These are phyloP conservation scores for Nomada ferruginata DNA, from an alignment of 2,888 invertebrate genomes.

Conservation along the genomic window DNA sequence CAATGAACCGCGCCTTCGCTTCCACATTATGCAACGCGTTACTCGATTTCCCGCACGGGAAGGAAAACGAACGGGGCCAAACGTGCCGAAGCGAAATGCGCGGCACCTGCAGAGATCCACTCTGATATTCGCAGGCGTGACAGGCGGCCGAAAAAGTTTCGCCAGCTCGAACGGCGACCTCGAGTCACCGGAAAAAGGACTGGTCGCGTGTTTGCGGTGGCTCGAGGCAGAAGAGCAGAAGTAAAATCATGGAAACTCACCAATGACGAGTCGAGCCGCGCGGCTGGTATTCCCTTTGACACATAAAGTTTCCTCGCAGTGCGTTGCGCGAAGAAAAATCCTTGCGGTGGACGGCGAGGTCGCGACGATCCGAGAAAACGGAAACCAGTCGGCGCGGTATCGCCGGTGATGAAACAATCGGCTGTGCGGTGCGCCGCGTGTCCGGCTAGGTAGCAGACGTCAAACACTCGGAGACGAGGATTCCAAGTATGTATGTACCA, in stretches of 20 bases:
- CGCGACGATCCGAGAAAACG: not conserved
- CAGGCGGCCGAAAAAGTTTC: conserved; percentile 13
- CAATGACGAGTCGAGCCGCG: conserved; percentile 70
- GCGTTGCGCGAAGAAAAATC: conserved; percentile 16
- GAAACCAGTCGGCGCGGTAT: not conserved
- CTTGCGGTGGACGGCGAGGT: not conserved
- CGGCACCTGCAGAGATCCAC: not conserved
- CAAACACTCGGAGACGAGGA: conserved; percentile 3
- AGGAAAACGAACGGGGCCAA: too few species aligned
- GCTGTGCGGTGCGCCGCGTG: conserved; percentile 22
- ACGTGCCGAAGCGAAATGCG: not conserved
- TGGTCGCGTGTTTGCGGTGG: not conserved
- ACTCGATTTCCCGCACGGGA: too few species aligned
- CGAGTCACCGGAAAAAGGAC: conserved; percentile 7
- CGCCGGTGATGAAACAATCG: conserved; percentile 19
- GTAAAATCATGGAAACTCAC: conserved; percentile 65
- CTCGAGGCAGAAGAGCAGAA: not conserved
- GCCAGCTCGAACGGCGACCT: conserved; percentile 24
- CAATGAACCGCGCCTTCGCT: not conserved
- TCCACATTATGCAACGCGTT: not conserved
- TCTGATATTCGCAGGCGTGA: not conserved
- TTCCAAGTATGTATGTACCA: conserved; percentile 23
- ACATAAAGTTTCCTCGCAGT: conserved; percentile 21
- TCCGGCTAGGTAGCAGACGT: conserved; percentile 28
- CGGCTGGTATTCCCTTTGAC: conserved; percentile 56